Evolutionary conservation across 2,888 invertebrate species (phyloP), one percentile per base, ranked within the genome.

Genomic region (Lapara coniferarum): DNA sequence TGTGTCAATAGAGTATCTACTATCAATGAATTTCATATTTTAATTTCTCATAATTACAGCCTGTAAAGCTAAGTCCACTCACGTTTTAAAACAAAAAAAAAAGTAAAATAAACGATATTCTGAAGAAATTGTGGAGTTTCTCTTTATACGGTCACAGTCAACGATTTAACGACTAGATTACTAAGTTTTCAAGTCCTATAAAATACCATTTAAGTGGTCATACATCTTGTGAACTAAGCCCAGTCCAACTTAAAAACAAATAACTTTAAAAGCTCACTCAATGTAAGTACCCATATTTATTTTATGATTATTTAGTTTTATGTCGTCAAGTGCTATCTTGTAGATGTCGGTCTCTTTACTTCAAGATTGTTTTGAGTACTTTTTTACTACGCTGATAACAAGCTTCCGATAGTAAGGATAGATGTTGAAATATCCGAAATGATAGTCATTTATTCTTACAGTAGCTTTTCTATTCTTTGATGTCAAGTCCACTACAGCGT

Each of bases 371-470:
- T 63, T 63, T 49, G 63, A 63, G 63, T 63, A 69, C 69, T 68
- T 74, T 71, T 71, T 69, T 72, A 70, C 69, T 71, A 74, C 70
- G 66, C 66, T 70, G 74, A 74, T 74, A 74, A 74, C 66, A 53
- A 52, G 70, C 74, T 74, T 74, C 74, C 72, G 71, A 74, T 70
- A 58, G 68, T 68, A 69, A 66, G 67, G 67, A 57, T 49, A 37
- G 68, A 14, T 13, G n/a, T 63, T 16, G 49, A 19, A 46, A 46
- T 46, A 49, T 49, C 49, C 6, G 12, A 46, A 49, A 19, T 63
- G 55, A 12, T 49, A 59, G 49, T 19, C 55, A 19, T 53, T 16
- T 16, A 8, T 49, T 63, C 19, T 16, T 19, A 63, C 63, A 19
- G 63, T 63, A 63, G 63, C 49, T 25, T 25, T 25, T 25, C 25